Evolutionary conservation across 2,113 vertebrate genomes (phyloP).

Genomic region (Dicaeum eximium): DNA sequence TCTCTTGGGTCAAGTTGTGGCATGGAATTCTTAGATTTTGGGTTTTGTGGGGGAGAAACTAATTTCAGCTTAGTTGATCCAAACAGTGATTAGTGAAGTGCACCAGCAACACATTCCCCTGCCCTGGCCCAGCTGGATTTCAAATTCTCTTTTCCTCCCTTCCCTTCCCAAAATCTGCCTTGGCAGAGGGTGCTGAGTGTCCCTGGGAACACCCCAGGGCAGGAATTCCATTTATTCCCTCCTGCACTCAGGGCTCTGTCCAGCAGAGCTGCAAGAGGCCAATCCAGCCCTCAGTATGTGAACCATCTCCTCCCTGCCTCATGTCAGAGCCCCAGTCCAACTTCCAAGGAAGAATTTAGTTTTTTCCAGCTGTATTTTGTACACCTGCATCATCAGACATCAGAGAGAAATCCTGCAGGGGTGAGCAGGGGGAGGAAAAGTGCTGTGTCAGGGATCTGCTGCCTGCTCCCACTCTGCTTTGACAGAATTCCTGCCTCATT

Average conservation of each 20-base stretch:
- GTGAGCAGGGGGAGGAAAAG: not conserved
- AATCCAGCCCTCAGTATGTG: rapidly evolving
- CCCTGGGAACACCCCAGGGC: rapidly evolving
- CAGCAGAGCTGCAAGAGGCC: rapidly evolving
- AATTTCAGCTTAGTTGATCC: not conserved
- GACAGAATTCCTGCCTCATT: not conserved
- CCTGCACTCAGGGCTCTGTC: not conserved
- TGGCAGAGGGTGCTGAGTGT: not conserved
- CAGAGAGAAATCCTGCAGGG: not conserved
- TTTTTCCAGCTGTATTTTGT: not conserved
- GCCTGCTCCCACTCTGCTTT: not conserved
- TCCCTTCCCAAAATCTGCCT: not conserved
- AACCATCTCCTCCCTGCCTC: not conserved
- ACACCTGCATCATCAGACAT: not conserved
- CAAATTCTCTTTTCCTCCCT: not conserved
- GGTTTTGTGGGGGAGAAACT: not conserved
- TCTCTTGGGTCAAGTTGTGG: not conserved
- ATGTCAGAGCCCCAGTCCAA: not conserved
- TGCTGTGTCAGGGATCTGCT: not conserved
- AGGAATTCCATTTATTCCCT: not conserved
- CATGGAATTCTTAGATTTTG: not conserved
- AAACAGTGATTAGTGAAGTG: not conserved
- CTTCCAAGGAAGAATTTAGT: not conserved
- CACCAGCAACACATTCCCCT: not conserved
- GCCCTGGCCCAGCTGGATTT: not conserved